Evolutionary conservation across 2,888 invertebrate species (phyloP).

Genomic region (Ecdyonurus torrentis): DNA sequence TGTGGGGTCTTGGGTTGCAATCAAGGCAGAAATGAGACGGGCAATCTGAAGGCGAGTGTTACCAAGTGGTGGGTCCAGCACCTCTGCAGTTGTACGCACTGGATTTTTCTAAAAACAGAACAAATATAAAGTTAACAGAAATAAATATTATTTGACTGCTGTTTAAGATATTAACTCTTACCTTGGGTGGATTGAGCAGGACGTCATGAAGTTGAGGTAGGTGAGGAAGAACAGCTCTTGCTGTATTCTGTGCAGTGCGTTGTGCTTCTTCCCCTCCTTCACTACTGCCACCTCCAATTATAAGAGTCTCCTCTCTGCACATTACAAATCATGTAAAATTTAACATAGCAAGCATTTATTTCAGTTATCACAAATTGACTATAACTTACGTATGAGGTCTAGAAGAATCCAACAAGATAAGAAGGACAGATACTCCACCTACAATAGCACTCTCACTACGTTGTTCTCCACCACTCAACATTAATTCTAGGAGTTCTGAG

Average conservation of each 20-base stretch:
- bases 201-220: conserved; percentile 52
- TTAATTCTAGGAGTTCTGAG: conserved; percentile 50
- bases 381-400: conserved; percentile 5
- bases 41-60: conserved; percentile 64
- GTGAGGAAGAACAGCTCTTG: conserved; percentile 41
- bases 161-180: conserved; percentile 23
- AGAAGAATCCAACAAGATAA: conserved; percentile 41
- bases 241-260: background rate
- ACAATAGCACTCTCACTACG: conserved; percentile 54
- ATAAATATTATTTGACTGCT: conserved; percentile 1
- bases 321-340: too few relatives aligned
- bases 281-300: conserved; percentile 17
- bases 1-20: conserved; percentile 52
- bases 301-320: background rate
- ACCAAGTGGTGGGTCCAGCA: conserved; percentile 58
- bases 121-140: background rate
- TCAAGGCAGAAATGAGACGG: conserved; percentile 57
- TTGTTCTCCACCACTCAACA: conserved; percentile 41
- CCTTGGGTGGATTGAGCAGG: conserved; percentile 51
- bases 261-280: conserved; percentile 26
- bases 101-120: conserved; percentile 34
- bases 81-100: conserved; percentile 50
- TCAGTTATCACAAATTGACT: background rate
- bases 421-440: conserved; percentile 63
- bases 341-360: too few relatives aligned